Evolutionary conservation across 2,113 vertebrate genomes (phyloP), one percentile per base, ranked within the genome.

Genomic region (Larimichthys polyactis): DNA sequence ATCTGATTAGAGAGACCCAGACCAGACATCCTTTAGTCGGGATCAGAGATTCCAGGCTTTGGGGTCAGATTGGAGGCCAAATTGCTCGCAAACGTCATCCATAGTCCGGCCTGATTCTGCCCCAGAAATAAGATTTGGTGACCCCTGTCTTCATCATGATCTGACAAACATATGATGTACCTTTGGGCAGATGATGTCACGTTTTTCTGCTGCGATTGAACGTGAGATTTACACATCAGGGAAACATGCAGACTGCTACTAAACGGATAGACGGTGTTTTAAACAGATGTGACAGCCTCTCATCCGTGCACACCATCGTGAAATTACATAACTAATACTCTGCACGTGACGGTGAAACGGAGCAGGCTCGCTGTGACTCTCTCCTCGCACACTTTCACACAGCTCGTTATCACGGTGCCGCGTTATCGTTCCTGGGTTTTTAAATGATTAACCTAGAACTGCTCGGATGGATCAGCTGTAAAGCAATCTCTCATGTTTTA

Each of bases 1-100:
- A 92, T 91, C 86, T 91, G 91, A 90, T 92, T 87, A 90, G 74
- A 78, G 70, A 72, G 75, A 9, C 78, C 80, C 82, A 87, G 84
- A 88, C 75, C 3, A 71, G 86, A 80, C 86, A 81, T 86, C 76
- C 68, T 81, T 40, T 48, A 88, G 69, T 60, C 9, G 4, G 81
- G 89, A 89, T 91, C 78, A 86, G 78, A 75, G 84, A 63, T 85
- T 84, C 63, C 32, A 74, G 72, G 68, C 55, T 87, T 79, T 43
- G 3, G 64, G 75, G 64, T 84, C 85, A 73, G 69, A 71, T 75
- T 27, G 29, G 69, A 67, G 24, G 0, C 43, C 15, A 32, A 71
- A 58, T 22, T 71, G 36, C 43, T 43, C 66, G n/a, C 62, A 14
- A 67, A 58, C 15, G 2, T 52, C 63, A 11, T 59, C 63, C 63